phyloP scores from a whole-genome alignment of 2,888 invertebrate genomes.

The Phortica magna region DNA sequence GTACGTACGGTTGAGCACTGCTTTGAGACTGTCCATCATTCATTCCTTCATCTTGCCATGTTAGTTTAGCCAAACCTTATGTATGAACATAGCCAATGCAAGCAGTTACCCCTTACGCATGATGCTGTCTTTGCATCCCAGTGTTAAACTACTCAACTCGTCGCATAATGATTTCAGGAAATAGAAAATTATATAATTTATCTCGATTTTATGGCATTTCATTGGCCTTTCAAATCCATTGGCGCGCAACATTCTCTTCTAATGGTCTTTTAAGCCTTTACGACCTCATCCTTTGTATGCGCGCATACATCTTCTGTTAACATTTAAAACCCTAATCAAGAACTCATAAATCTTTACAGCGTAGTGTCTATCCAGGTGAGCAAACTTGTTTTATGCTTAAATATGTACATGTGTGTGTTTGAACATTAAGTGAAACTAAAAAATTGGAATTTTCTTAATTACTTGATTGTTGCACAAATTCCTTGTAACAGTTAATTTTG shows the following conservation, averaged over 20 bases:
- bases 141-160: constrained; percentile 19
- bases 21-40: no score
- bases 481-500: no score
- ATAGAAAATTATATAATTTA: constrained; percentile 71
- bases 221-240: background rate
- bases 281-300: background rate
- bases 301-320: background rate
- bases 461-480: no score
- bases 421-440: no score
- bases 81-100: no score
- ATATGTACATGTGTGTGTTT: no score
- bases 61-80: no score
- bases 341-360: background rate
- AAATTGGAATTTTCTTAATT: no score
- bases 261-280: background rate
- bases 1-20: no score
- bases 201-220: constrained; percentile 67
- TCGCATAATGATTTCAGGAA: constrained; percentile 66
- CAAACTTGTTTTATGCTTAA: no score
- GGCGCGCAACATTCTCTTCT: background rate
- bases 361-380: background rate
- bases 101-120: background rate
- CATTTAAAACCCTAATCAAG: background rate
- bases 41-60: no score
- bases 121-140: constrained; percentile 24